phyloP scores from a whole-genome alignment of 1,140 invertebrate species.

The Papilio machaon region DNA sequence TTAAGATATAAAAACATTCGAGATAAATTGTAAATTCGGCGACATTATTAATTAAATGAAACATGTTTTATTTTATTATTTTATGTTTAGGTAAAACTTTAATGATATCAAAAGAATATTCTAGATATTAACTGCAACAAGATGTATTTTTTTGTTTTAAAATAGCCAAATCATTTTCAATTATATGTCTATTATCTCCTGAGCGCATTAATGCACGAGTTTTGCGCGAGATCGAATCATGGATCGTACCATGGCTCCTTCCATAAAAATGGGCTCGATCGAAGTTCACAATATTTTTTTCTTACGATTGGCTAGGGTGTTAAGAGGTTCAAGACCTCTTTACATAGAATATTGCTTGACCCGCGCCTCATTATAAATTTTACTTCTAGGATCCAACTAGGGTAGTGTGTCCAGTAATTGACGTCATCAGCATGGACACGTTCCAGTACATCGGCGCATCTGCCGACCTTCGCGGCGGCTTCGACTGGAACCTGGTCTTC shows the following conservation, averaged over 20 bases:
- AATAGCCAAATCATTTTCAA: no score
- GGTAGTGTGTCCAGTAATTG: conserved; percentile 97
- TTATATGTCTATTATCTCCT: no score
- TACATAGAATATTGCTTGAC: not conserved
- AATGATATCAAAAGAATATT: not conserved
- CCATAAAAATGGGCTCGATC: no score
- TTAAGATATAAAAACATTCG: not conserved
- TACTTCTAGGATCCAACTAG: conserved; percentile 89
- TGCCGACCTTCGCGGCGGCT: conserved; percentile 94
- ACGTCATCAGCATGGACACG: conserved; percentile 99
- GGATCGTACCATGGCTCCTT: no score
- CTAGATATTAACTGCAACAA: not conserved
- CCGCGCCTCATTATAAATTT: not conserved
- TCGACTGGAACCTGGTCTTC: conserved; percentile 98
- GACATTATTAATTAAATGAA: not conserved
- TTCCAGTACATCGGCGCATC: conserved; percentile 98
- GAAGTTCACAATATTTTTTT: no score
- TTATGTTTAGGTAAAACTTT: not conserved
- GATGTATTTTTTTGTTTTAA: no score
- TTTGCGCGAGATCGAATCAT: no score
- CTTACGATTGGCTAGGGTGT: no score
- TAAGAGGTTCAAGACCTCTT: no score
- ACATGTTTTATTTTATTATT: conserved; percentile 10
- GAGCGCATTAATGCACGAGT: no score
- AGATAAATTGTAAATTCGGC: not conserved